A percentile compares a stretch with the other conserved stretches of the same genome.
Evolutionary conservation across 2,888 invertebrate genomes (phyloP).

Genomic region (Clistopyga incitator): DNA sequence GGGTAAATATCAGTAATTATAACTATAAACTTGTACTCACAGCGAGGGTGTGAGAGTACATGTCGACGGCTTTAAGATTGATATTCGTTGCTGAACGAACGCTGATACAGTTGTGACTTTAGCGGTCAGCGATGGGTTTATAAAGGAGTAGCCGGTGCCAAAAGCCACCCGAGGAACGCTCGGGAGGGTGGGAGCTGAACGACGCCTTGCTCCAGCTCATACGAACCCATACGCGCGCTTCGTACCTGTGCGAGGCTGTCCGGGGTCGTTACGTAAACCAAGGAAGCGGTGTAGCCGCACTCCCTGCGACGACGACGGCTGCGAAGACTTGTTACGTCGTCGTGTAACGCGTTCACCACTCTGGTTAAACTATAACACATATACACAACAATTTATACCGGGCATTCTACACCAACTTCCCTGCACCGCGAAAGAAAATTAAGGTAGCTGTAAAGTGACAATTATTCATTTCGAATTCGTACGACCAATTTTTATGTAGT

Average conservation of each 20-base stretch:
- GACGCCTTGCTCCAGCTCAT: slow-evolving; percentile 36
- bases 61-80: slow-evolving; percentile 66
- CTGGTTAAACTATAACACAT: background rate
- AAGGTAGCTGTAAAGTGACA: too few species aligned
- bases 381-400: background rate
- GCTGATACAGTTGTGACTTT: slow-evolving; percentile 81
- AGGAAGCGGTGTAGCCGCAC: slow-evolving; percentile 77
- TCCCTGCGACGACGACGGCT: slow-evolving; percentile 63
- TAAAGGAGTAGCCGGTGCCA: slow-evolving; percentile 80
- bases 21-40: slow-evolving; percentile 76
- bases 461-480: too few species aligned
- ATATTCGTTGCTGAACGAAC: slow-evolving; percentile 72
- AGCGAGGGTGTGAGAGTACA: slow-evolving; percentile 78
- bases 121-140: slow-evolving; percentile 80
- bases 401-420: too few species aligned
- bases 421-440: too few species aligned
- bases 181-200: slow-evolving; percentile 70
- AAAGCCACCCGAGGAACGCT: slow-evolving; percentile 76
- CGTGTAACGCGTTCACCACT: slow-evolving; percentile 53
- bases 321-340: slow-evolving; percentile 65
- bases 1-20: slow-evolving; percentile 18
- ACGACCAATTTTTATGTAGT: too few species aligned
- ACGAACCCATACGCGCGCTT: slow-evolving; percentile 24
- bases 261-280: slow-evolving; percentile 78
- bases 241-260: slow-evolving; percentile 37